Evolutionary conservation across 1,140 invertebrate genomes (phyloP), one percentile per base, ranked within the genome.

Genomic region (Trichomalopsis sarcophagae): DNA sequence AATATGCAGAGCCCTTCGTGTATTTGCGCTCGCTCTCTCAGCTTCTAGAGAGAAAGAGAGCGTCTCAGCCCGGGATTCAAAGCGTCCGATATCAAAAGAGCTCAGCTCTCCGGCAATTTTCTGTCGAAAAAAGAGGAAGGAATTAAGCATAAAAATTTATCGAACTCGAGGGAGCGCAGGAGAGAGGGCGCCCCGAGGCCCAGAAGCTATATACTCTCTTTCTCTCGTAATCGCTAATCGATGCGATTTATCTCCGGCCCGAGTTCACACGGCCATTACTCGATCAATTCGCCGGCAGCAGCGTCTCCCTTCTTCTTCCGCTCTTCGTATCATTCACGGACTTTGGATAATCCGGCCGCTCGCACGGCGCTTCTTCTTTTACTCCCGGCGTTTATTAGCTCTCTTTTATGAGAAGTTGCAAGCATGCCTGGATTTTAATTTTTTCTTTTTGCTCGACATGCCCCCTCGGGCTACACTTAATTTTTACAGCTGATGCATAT

Each of bases 181-280:
- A 17, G 68, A 71, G 66, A n/a, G 66, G 9, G 66, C 62, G n/a
- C 62, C n/a, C n/a, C 14, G 62, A 66, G 40, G 40, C 40, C 9
- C 6, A 44, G 62, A 17, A 66, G 62, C 62, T 44, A 44, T 44
- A 44, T 21, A 5, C 21, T 62, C 21, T 27, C 27, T 30, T 50
- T n/a, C 68, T 71, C 84, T 87, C 83, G 87, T 87, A 86, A 89
- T 88, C 86, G 86, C 86, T 88, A 86, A 88, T 89, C 88, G 86
- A 81, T 84, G 78, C 84, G 88, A 79, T 88, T 89, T 85, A 89
- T 89, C 87, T 87, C 85, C 83, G 62, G 85, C 68, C 21, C 68
- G 50, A 68, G 50, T 74, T 82, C 69, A 66, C 84, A 84, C 66
- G 69, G 68, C 75, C 81, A 47, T 78, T 69, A 36, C 40, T 71